Evolutionary conservation across 2,113 vertebrate genomes (phyloP), one percentile per base, ranked within the genome.

Genomic region (Gnathonemus longibarbis): DNA sequence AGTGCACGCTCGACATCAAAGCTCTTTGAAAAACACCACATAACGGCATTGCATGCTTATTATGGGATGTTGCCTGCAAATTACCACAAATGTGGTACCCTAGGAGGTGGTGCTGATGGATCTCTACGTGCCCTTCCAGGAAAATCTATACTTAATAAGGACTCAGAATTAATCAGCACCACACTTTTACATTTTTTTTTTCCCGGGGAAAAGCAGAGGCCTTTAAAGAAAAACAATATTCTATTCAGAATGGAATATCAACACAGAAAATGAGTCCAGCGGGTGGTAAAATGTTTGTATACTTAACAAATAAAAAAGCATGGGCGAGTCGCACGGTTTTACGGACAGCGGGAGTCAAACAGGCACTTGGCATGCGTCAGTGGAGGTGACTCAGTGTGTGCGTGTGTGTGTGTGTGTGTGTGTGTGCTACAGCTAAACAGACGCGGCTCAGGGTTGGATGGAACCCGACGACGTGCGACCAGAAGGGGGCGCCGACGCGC

Each of bases 341-440:
- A 87, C 13, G n/a, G 50, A 53, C 85, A 15, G 85, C 50, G 17
- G 85, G 83, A 84, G 39, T 84, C 42, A 84, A 48, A 46, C 45
- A 42, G 39, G n/a, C 45, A 27, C 21, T 45, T 31, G 56, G 24
- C 39, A 52, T 45, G 21, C 13, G 6, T 80, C 27, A 42, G 62
- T 8, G 7, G 53, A 52, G 85, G 93, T 94, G 83, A 46, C 15
- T 70, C 62, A 50, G 46, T 84, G 84, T 89, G 11, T 58, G 42
- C 24, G 7, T 45, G 58, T 89, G 50, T 86, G 17, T 31, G 58
- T 89, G 50, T 86, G 17, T 31, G 31, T 31, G 31, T 46, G 56
- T 49, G 58, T n/a, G 2, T 10, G 62, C 9, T 70, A 27, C n/a
- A 27, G 9, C n/a, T 66, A n/a, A 66, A 66, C n/a, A 35, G 27